phyloP scores from a whole-genome alignment of 2,888 invertebrate species.

The Stegana nigrithorax region DNA sequence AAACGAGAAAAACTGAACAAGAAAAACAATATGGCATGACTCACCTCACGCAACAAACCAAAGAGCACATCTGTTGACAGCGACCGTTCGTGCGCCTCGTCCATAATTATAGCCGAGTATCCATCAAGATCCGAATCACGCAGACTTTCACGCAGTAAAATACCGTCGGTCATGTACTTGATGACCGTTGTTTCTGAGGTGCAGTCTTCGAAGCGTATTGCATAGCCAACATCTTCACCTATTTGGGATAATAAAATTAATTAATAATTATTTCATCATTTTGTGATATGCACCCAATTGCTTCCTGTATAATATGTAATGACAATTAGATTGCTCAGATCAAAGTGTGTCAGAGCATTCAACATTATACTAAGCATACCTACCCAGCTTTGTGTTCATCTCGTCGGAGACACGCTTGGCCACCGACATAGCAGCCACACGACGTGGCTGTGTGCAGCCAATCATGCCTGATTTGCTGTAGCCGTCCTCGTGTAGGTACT shows the following conservation, averaged over 20 bases:
- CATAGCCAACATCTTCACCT: conserved; percentile 96
- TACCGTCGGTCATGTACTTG: conserved; percentile 99
- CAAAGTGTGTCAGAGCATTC: too few species aligned
- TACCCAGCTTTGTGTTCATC: conserved; percentile 88
- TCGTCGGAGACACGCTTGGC: conserved; percentile 99
- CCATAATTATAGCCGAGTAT: conserved; percentile 99
- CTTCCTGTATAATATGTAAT: too few species aligned
- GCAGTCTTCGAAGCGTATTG: conserved; percentile 99
- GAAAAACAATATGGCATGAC: conserved; percentile 51
- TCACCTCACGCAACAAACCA: conserved; percentile 91
- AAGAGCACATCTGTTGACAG: conserved; percentile 98
- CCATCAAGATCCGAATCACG: conserved; percentile 96
- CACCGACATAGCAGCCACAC: conserved; percentile 99
- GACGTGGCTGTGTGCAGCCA: conserved; percentile 97
- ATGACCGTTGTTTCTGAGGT: conserved; percentile 93
- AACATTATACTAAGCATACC: too few species aligned
- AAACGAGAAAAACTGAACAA: background rate
- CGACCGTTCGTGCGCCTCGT: conserved; percentile 98
- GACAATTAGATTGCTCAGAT: too few species aligned
- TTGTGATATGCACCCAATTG: background rate
- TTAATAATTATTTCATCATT: background rate
- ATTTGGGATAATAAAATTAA: conserved; percentile 23
- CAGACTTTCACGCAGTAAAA: conserved; percentile 93
- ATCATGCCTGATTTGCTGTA: conserved; percentile 93
- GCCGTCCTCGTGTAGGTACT: conserved; percentile 97